Conservation (phyloP, 2,888 invertebrate species). For the Trisateles emortualis region DNA sequence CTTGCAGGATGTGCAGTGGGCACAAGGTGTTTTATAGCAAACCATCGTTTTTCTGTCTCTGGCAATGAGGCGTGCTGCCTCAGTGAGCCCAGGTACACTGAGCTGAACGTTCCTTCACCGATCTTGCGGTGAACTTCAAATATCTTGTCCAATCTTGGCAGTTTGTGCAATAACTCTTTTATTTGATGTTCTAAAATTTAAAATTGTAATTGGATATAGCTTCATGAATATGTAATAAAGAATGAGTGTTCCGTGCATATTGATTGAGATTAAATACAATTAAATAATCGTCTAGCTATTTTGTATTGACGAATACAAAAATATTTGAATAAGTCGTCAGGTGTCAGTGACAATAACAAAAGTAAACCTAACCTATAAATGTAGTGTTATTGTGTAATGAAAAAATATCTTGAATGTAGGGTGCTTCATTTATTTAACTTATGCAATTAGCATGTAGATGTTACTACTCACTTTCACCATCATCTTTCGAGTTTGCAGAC, state of each 20-base stretch:
- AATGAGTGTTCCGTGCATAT: no score
- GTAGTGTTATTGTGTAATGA: constrained; percentile 21
- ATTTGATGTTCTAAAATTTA: constrained; percentile 72
- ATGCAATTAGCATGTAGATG: neutral
- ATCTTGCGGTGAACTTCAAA: constrained; percentile 91
- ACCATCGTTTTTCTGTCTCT: constrained; percentile 84
- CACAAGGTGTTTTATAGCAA: constrained; percentile 95
- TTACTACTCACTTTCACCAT: constrained; percentile 68
- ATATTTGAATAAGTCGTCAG: neutral
- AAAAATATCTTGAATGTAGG: neutral
- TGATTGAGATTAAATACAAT: no score
- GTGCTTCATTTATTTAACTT: neutral
- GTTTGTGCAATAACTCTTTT: constrained; percentile 72
- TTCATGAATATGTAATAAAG: neutral
- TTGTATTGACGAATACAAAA: no score
- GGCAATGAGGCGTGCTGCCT: constrained; percentile 76
- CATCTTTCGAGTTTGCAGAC: constrained; percentile 63
- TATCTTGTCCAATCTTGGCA: constrained; percentile 88
- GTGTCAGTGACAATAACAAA: constrained; percentile 13
- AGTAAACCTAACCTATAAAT: constrained; percentile 28
- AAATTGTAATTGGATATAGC: no score
- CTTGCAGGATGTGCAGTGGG: constrained; percentile 95
- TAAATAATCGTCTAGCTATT: no score
- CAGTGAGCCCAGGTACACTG: constrained; percentile 92
- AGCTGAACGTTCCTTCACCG: constrained; percentile 95